Evolutionary conservation across 2,888 invertebrate genomes (phyloP).

Genomic region (Caenorhabditis becei): DNA sequence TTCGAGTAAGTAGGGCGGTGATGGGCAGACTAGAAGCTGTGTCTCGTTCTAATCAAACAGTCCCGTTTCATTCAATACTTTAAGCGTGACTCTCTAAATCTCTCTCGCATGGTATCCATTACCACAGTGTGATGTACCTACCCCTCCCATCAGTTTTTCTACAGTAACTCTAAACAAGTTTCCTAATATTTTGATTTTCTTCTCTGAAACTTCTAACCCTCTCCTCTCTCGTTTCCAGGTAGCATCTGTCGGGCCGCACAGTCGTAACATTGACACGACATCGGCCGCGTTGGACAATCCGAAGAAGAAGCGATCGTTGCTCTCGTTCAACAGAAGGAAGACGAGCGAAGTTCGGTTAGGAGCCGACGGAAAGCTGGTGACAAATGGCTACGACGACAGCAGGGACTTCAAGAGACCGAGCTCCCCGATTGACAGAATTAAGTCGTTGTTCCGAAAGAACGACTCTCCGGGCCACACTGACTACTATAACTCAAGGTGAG

Average conservation of each 20-base stretch:
- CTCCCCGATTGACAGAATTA: slow-evolving; percentile 81
- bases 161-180: slow-evolving; percentile 17
- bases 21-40: slow-evolving; percentile 34
- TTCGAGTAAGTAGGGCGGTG: slow-evolving; percentile 50
- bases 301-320: slow-evolving; percentile 70
- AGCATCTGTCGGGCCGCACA: slow-evolving; percentile 59
- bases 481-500: slow-evolving; percentile 42
- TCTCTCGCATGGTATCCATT: slow-evolving; percentile 47
- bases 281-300: slow-evolving; percentile 47
- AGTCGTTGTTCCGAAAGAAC: slow-evolving; percentile 75
- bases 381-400: slow-evolving; percentile 68
- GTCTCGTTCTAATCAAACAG: slow-evolving; percentile 4
- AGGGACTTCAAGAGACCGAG: slow-evolving; percentile 75
- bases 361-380: slow-evolving; percentile 75
- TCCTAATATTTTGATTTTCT: slow-evolving; percentile 20
- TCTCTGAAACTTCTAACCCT: not conserved
- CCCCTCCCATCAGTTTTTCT: slow-evolving; percentile 10
- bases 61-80: not conserved
- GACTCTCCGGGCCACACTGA: slow-evolving; percentile 51
- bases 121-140: slow-evolving; percentile 41
- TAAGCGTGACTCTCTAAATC: slow-evolving; percentile 37
- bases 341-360: slow-evolving; percentile 74
- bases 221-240: slow-evolving; percentile 23
- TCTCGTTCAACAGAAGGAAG: slow-evolving; percentile 75
- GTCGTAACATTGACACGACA: slow-evolving; percentile 38